Evolutionary conservation across 2,113 vertebrate species (phyloP), one percentile per base, ranked within the genome.

Genomic region (Trichechus manatus): DNA sequence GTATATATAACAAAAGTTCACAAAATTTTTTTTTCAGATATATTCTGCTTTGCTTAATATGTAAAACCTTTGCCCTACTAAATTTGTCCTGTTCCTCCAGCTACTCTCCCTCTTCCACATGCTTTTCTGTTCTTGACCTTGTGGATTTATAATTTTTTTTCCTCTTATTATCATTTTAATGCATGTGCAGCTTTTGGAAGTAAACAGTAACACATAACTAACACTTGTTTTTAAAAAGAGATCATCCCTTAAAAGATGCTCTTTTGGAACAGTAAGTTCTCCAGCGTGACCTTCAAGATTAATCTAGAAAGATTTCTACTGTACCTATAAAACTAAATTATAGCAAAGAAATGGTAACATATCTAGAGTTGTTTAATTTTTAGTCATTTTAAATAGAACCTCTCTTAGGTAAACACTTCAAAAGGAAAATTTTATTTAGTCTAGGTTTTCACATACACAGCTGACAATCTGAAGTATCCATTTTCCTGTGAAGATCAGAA

Each of bases 311-410:
- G 17, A 81, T 44, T 89, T 61, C 13, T 86, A 4, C 39, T 91
- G 22, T 93, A 47, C 20, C 27, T 81, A 1, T 84, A 47, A 92
- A 92, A 59, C 59, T 63, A 27, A 90, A 79, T 20, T 42, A 81
- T 39, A 70, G 47, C 31, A 79, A 22, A 84, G 68, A 87, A 90
- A 87, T 91, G 31, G 23, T 59, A 93, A 82, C 20, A 70, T 86
- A 77, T 82, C 92, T 82, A 87, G 53, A 92, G 42, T 77, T 39
- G 68, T 90, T 91, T 89, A 88, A 42, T 59, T 79, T 93, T 77
- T 80, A 91, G 72, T 22, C 33, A 50, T 61, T 89, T 92, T 95
- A 63, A 87, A 72, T 87, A 66, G 77, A 59, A 25, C 10, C 63
- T 63, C n/a, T 81, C 61, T 77, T n/a, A 63, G 27, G 39, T 61